Conservation (phyloP, 92 coral and sea anemone genomes). For the Phenganax stokvisi region DNA sequence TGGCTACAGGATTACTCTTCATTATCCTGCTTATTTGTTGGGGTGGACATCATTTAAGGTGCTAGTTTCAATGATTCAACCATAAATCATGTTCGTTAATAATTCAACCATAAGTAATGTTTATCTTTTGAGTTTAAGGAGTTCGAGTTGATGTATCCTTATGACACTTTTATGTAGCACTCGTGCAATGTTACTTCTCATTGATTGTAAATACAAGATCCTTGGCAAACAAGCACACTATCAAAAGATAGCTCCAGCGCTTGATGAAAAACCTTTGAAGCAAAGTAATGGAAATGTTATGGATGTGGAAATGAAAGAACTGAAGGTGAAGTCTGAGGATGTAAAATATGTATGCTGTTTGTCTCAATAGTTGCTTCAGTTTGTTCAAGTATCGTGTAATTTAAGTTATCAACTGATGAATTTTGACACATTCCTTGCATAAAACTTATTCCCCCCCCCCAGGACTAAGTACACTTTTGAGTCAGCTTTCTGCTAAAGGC, state of each 20-base stretch:
- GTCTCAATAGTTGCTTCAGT: no score
- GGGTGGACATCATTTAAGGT: no score
- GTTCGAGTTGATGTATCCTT: conserved; percentile 9
- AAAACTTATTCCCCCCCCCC: no score
- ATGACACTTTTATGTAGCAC: conserved; percentile 48
- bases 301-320: conserved; percentile 36
- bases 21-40: no score
- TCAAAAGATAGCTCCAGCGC: conserved; percentile 32
- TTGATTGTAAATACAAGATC: conserved; percentile 83
- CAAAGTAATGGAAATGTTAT: conserved; percentile 19
- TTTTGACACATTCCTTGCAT: no score
- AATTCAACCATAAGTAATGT: not conserved
- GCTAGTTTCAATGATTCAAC: no score
- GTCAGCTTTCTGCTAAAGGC: no score
- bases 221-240: conserved; percentile 54
- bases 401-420: no score
- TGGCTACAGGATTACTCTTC: no score
- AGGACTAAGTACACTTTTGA: no score
- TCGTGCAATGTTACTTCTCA: conserved; percentile 81
- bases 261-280: conserved; percentile 33
- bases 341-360: not conserved
- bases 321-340: conserved; percentile 17
- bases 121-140: not conserved
- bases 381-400: no score
- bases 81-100: not conserved